Evolutionary conservation across 2,888 invertebrate species (phyloP), one percentile per base, ranked within the genome.

Genomic region (Allacma fusca): DNA sequence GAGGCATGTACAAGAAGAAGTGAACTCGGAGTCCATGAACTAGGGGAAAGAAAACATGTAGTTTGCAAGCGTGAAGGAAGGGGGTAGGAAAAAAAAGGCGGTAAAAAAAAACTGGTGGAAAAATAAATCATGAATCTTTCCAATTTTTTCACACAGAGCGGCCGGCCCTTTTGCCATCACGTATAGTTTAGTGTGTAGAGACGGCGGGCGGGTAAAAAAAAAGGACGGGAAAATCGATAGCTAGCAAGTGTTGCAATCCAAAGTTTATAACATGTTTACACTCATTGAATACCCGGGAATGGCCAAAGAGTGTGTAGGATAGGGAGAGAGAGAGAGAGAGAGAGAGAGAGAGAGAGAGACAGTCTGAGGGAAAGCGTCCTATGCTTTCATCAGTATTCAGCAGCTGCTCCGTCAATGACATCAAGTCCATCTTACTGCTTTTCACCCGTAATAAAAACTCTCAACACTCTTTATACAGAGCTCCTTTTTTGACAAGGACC

Each of bases 221-320:
- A n/a, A 24, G 28, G 29, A 65, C 24, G 29, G 28, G 26, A 26
- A 73, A 73, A 73, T 73, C 73, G 73, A 73, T 73, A 73, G 28
- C 29, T 57, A 34, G 29, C 62, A 73, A 73, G 62, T 73, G 73
- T 73, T 73, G 73, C 73, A 73, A 73, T 73, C 57, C 50, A 70
- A 50, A 50, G 50, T 50, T 50, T 50, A 50, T 50, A 50, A 50
- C 50, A n/a, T 50, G 50, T 50, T 50, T 50, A 50, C 50, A 50
- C 50, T 16, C 50, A 50, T 50, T 5, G 50, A 50, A 50, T 19
- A n/a, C 50, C 16, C 16, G 50, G 50, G 19, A 2, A 50, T 50
- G 50, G 50, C 50, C 50, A 34, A 34, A 34, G 50, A n/a, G n/a
- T n/a, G n/a, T n/a, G n/a, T n/a, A n/a, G n/a, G n/a, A n/a, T n/a